Evolutionary conservation across 1,140 invertebrate genomes (phyloP), one percentile per base, ranked within the genome.

Genomic region (Leguminivora glycinivorella): DNA sequence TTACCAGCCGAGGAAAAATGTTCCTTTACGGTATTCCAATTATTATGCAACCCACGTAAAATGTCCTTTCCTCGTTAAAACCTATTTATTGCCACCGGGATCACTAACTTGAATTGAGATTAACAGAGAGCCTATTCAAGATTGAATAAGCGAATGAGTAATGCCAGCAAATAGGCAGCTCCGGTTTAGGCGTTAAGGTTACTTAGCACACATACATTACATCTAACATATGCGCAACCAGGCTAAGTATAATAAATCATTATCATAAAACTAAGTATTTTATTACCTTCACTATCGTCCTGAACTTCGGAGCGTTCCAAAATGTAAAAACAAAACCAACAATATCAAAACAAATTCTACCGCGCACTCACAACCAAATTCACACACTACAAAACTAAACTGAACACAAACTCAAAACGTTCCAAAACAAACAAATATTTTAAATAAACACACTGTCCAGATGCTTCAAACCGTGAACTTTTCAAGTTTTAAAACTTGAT

Each of bases 401-500:
- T 69, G 68, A 83, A 78, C 75, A 77, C 77, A 72, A 69, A 68
- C 47, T 68, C 58, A 81, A 79, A 78, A 79, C 72, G 72, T 77
- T 82, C 82, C 79, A 80, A 78, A 80, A 75, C 78, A 68, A 67
- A 67, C 74, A 74, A 74, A 73, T 74, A 14, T 68, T 74, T 74
- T 67, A 70, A 58, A 14, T 38, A 70, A 69, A 67, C 68, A 78
- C 58, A 63, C 58, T 19, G 58, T 22, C 73, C 66, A 40, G 70
- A 77, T 63, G 60, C 22, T 22, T 47, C 68, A 72, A 72, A 76
- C 72, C 69, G n/a, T 71, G 25, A 71, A 84, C 77, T 83, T 85
- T 83, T 70, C 72, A 78, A 80, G 79, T 84, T 84, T 73, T 78
- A 81, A 80, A 87, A 89, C 84, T 88, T 89, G 76, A 76, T 74